Evolutionary conservation across 2,888 invertebrate genomes (phyloP), one percentile per base, ranked within the genome.

Genomic region (Scelioninae gen. 1): DNA sequence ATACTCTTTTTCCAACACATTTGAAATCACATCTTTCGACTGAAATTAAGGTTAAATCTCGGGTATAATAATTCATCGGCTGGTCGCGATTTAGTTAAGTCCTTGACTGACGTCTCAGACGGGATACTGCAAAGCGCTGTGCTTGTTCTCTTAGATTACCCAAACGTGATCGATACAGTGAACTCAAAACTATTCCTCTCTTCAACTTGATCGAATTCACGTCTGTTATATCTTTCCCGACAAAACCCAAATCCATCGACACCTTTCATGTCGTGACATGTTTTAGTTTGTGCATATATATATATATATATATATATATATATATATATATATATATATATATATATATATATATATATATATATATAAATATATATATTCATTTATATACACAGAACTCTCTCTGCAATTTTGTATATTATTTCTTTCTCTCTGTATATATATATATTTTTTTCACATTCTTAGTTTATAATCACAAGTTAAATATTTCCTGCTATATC

Each of bases 51-150:
- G 58, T 40, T 11, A 55, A 66, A 76, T 76, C 51, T 51, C 75
- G 56, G 31, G 29, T 43, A 66, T 51, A 60, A 76, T 76, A 76
- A 76, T 76, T 66, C 66, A 76, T 76, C 66, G 58, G 53, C 62
- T 55, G 40, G 23, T 23, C 40, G 56, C 75, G 66, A 60, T 76
- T 76, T 51, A 66, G 51, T 66, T 76, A 60, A 66, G 60, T 58
- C 58, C 29, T 60, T 65, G 76, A 76, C 76, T 65, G 65, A 75
- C 75, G 49, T 66, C 65, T 72, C 32, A 62, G 53, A 62, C 45
- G 62, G 43, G 51, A 53, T 75, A 75, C 56, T 65, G 63, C 63
- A 43, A 62, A 49, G 60, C 62, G 13, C 72, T 9, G 72, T 62
- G 43, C 55, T 74, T 74, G 74, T 74, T 74, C 65, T 23, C 47